Conservation (phyloP, 2,888 invertebrate genomes). For the Pollenia griseotomentosa region DNA sequence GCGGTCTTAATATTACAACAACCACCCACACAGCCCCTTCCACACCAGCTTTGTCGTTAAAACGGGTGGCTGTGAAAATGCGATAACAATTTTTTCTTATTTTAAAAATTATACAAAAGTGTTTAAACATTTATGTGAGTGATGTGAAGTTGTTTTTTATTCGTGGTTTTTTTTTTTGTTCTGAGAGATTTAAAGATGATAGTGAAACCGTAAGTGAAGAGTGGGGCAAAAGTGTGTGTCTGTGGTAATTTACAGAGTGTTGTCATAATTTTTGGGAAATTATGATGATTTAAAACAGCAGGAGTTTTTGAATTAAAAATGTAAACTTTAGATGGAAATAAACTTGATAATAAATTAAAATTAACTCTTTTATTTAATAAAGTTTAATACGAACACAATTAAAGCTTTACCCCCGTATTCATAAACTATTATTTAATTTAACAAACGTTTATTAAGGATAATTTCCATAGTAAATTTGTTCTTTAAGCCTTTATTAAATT, state of each 20-base stretch:
- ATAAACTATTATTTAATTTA: no score
- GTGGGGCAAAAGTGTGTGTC: not conserved
- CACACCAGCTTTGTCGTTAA: slow-evolving; percentile 41
- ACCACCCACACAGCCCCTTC: slow-evolving; percentile 37
- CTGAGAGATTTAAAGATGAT: slow-evolving; percentile 31
- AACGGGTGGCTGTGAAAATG: slow-evolving; percentile 81
- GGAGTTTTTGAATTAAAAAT: not conserved
- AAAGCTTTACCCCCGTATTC: not conserved
- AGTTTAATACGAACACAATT: not conserved
- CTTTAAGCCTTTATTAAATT: no score
- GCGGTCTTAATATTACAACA: slow-evolving; percentile 57
- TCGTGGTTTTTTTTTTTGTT: not conserved
- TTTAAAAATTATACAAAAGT: slow-evolving; percentile 75
- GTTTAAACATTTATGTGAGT: slow-evolving; percentile 64
- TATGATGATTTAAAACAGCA: slow-evolving; percentile 72
- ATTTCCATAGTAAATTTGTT: no score
- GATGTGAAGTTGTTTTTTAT: slow-evolving; percentile 41
- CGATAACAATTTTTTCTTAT: slow-evolving; percentile 79
- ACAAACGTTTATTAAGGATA: no score
- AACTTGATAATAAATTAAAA: not conserved
- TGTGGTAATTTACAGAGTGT: slow-evolving; percentile 71
- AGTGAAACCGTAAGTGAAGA: slow-evolving; percentile 15
- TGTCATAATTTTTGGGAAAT: slow-evolving; percentile 76
- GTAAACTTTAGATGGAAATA: no score
- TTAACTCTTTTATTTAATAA: slow-evolving; percentile 19